Evolutionary conservation across 2,888 invertebrate genomes (phyloP).

Genomic region (Latrodectus hesperus): DNA sequence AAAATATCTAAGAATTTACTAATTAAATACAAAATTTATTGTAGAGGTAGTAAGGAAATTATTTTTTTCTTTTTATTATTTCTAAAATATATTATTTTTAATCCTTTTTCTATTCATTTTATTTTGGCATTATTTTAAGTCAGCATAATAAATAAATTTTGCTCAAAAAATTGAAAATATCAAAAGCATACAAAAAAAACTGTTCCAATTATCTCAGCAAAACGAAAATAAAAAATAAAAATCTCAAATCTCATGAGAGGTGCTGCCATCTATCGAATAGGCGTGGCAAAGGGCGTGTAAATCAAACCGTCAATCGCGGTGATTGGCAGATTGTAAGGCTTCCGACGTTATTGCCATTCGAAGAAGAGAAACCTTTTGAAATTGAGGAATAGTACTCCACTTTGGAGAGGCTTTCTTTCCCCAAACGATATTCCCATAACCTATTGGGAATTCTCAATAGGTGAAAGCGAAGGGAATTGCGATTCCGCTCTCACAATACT

Average conservation of each 20-base stretch:
- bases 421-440: slow-evolving; percentile 63
- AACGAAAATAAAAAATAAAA: background rate
- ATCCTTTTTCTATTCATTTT: too few species aligned
- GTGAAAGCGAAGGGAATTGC: slow-evolving; percentile 65
- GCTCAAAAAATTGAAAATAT: too few species aligned
- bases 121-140: too few species aligned
- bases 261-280: slow-evolving; percentile 60
- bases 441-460: slow-evolving; percentile 67
- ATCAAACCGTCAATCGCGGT: slow-evolving; percentile 57
- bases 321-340: slow-evolving; percentile 58
- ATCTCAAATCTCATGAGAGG: background rate
- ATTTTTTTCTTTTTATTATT: too few species aligned
- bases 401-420: slow-evolving; percentile 61
- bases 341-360: slow-evolving; percentile 62
- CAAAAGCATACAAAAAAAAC: background rate
- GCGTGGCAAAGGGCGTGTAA: slow-evolving; percentile 56
- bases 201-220: background rate
- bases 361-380: slow-evolving; percentile 65
- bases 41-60: too few species aligned
- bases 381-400: slow-evolving; percentile 65
- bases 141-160: too few species aligned
- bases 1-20: too few species aligned
- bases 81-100: too few species aligned
- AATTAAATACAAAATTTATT: too few species aligned
- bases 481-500: slow-evolving; percentile 54